phyloP scores from a whole-genome alignment of 2,797 vertebrate species.

The Sorex maritimensis region DNA sequence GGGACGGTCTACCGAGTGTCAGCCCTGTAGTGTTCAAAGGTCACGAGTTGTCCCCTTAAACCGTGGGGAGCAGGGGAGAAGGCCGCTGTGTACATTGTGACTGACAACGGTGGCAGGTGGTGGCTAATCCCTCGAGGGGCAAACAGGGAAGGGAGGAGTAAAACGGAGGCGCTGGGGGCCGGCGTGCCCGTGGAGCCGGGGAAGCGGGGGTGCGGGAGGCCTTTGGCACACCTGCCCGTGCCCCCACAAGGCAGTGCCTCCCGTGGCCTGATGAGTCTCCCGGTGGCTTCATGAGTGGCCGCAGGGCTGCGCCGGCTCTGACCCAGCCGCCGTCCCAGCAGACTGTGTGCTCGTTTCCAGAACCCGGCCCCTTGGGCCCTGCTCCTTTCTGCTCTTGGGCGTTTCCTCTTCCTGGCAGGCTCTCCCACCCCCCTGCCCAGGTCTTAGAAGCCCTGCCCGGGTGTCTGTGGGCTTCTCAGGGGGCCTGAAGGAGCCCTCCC shows the following conservation, averaged over 20 bases:
- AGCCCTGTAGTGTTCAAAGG: neutral
- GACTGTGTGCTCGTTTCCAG: neutral
- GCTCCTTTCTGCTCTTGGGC: neutral
- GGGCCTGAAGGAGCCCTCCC: too few species aligned
- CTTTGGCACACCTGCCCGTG: neutral
- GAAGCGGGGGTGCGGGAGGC: neutral
- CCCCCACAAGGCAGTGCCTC: neutral
- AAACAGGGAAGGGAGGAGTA: neutral
- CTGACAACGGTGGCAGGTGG: neutral
- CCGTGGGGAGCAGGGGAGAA: neutral
- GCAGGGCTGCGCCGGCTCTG: too few species aligned
- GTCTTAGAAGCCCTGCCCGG: too few species aligned
- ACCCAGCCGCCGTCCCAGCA: neutral
- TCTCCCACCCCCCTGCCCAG: neutral
- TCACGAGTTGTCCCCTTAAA: neutral
- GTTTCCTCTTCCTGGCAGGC: neutral
- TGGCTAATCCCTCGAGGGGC: neutral
- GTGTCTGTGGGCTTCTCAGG: too few species aligned
- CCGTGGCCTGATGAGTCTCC: neutral
- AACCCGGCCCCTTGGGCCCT: neutral
- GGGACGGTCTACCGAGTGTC: neutral
- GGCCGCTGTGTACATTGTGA: neutral
- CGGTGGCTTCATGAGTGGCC: too few species aligned
- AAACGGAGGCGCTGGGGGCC: neutral
- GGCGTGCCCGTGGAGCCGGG: accelerated